Percentiles rank a stretch among this genome's conserved stretches.
Evolutionary conservation across 30 jellyfish, hydroid and myxozoan species (phyloP).

Genomic region (Aurelia aurita complex sp. Pacific): DNA sequence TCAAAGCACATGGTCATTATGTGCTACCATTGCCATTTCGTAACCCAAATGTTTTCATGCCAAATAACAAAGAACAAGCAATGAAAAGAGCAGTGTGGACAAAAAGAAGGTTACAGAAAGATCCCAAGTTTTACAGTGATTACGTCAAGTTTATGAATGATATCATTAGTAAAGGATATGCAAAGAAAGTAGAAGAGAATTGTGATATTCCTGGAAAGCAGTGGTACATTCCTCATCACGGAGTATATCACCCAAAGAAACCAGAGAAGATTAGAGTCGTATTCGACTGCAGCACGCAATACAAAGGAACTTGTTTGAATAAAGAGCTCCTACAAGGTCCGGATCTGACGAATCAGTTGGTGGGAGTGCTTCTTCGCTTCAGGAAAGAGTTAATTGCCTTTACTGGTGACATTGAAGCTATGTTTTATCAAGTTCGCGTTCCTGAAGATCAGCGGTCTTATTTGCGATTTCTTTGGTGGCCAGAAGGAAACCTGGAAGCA

Average conservation of each 20-base stretch:
- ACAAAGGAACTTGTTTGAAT: constrained; percentile 53
- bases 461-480: constrained; percentile 60
- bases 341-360: constrained; percentile 62
- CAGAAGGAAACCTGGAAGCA: constrained; percentile 18
- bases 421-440: constrained; percentile 58
- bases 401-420: constrained; percentile 64
- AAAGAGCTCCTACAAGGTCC: constrained; percentile 57
- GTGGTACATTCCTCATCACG: constrained; percentile 65
- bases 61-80: constrained; percentile 45
- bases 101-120: constrained; percentile 6
- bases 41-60: constrained; percentile 27
- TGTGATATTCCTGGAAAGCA: constrained; percentile 28
- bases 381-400: constrained; percentile 59
- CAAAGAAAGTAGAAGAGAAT: constrained; percentile 24
- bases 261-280: constrained; percentile 76
- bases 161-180: constrained; percentile 48
- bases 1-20: constrained; percentile 29
- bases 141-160: constrained; percentile 55
- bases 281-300: constrained; percentile 58
- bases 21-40: constrained; percentile 68
- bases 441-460: constrained; percentile 53
- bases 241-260: constrained; percentile 73
- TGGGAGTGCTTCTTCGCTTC: constrained; percentile 66
- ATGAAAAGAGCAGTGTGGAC: constrained; percentile 12
- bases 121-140: constrained; percentile 21